phyloP scores from a whole-genome alignment of 2,888 invertebrate species.

The Agrilus cyanescens region DNA sequence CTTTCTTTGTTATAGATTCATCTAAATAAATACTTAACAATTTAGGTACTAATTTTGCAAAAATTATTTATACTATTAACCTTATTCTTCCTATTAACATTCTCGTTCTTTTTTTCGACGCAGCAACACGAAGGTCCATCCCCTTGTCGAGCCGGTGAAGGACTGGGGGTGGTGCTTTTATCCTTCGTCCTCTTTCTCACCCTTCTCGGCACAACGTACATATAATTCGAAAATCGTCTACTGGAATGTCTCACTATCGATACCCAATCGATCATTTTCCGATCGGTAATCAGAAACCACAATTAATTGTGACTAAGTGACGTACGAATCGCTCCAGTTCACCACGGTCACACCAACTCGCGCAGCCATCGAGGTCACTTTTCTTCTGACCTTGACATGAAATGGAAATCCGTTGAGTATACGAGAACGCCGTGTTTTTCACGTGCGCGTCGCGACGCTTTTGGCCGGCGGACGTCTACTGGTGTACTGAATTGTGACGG shows the following conservation, averaged over 20 bases:
- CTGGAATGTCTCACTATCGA: conserved; percentile 62
- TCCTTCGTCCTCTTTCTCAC: conserved; percentile 46
- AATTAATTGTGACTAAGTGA: too few relatives aligned
- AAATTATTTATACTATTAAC: not conserved
- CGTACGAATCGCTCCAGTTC: too few relatives aligned
- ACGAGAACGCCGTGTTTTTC: too few relatives aligned
- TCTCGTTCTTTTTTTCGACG: conserved; percentile 30
- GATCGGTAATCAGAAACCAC: not conserved
- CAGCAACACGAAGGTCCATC: conserved; percentile 34
- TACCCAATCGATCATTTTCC: conserved; percentile 63
- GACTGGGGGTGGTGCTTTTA: conserved; percentile 10
- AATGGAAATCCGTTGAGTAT: not conserved
- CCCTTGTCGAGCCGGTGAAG: not conserved
- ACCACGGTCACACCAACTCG: too few relatives aligned
- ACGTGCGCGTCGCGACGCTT: too few relatives aligned
- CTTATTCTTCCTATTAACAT: not conserved
- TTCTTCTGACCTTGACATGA: not conserved
- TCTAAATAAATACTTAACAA: too few relatives aligned
- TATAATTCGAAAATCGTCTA: conserved; percentile 58
- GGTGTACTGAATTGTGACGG: conserved; percentile 16
- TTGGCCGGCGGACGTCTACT: conserved; percentile 14
- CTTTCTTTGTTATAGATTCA: too few relatives aligned
- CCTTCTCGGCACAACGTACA: conserved; percentile 52
- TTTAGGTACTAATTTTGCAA: not conserved
- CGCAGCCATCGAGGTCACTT: too few relatives aligned